A percentile compares a stretch with the other conserved stretches of the same genome.
Conservation (phyloP, 1,140 invertebrate species). For the Sitobion miscanthi region DNA sequence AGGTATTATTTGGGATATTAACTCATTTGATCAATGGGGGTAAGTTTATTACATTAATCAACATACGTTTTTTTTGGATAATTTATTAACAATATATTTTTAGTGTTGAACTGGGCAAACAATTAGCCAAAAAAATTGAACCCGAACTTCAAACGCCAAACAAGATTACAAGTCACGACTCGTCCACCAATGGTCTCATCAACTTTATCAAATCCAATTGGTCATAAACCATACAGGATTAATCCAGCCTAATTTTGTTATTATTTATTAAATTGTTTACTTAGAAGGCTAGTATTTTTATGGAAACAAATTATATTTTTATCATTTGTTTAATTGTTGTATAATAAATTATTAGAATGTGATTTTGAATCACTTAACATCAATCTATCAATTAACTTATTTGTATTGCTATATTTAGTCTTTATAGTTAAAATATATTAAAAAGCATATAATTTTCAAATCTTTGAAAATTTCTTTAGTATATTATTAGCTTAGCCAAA, state of each 20-base stretch:
- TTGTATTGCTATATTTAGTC: not conserved
- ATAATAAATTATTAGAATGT: not conserved
- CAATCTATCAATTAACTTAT: not conserved
- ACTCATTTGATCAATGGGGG: constrained; percentile 99
- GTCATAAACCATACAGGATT: not conserved
- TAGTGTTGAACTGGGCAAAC: constrained; percentile 96
- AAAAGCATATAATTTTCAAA: not conserved
- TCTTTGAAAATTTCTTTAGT: not conserved
- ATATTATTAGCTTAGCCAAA: not conserved
- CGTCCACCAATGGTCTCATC: constrained; percentile 93
- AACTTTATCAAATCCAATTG: constrained; percentile 81
- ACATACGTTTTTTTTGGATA: constrained; percentile 28
- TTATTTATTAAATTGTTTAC: constrained; percentile 33
- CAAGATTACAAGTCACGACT: constrained; percentile 77
- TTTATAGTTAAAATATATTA: not conserved
- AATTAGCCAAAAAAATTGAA: constrained; percentile 96
- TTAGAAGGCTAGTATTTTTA: constrained; percentile 11
- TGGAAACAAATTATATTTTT: constrained; percentile 25
- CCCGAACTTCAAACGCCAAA: constrained; percentile 81
- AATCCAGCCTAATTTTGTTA: not conserved
- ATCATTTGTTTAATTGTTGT: not conserved
- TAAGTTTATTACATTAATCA: constrained; percentile 64
- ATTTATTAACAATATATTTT: constrained; percentile 58
- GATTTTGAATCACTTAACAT: not conserved
- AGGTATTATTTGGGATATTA: constrained; percentile 99